Conservation (phyloP, 2,797 vertebrate genomes). For the Arnoldichthys spilopterus region DNA sequence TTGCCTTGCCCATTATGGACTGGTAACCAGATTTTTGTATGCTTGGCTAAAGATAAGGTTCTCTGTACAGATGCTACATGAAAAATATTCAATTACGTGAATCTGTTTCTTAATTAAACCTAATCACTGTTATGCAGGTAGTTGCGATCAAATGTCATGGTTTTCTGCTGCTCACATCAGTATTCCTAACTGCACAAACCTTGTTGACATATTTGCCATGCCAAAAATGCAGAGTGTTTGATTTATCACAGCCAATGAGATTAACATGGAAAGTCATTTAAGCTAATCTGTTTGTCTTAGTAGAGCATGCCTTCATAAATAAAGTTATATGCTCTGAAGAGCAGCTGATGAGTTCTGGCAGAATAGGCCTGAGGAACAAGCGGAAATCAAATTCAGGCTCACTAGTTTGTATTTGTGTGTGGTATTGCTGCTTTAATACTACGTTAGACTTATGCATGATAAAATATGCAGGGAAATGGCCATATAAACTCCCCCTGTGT, state of each 20-base stretch:
- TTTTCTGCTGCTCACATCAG: slow-evolving; percentile 7
- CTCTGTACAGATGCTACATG: too few species aligned
- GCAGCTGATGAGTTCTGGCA: too few species aligned
- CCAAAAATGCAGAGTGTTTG: slow-evolving; percentile 17
- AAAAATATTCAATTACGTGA: too few species aligned
- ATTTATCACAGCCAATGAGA: slow-evolving; percentile 37
- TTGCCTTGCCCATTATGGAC: too few species aligned
- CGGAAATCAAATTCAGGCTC: too few species aligned
- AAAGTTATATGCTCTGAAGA: slow-evolving; percentile 20
- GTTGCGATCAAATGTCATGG: background rate
- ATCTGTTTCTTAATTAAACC: background rate
- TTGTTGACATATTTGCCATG: slow-evolving; percentile 27
- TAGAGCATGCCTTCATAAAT: slow-evolving; percentile 5
- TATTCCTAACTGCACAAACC: slow-evolving; percentile 24
- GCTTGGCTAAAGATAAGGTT: background rate
- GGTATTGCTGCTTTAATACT: background rate
- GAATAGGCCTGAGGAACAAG: too few species aligned
- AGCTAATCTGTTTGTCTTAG: slow-evolving; percentile 8
- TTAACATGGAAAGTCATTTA: slow-evolving; percentile 26
- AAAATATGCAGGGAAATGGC: slow-evolving; percentile 49
- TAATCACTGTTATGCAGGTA: background rate
- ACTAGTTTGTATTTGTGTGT: too few species aligned
- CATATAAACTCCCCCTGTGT: slow-evolving; percentile 41
- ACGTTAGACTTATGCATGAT: slow-evolving; percentile 39
- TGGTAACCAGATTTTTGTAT: too few species aligned